These are phyloP conservation scores for Tenthredo notha DNA, from an alignment of 2,888 invertebrate species.

Conservation along the genomic window DNA sequence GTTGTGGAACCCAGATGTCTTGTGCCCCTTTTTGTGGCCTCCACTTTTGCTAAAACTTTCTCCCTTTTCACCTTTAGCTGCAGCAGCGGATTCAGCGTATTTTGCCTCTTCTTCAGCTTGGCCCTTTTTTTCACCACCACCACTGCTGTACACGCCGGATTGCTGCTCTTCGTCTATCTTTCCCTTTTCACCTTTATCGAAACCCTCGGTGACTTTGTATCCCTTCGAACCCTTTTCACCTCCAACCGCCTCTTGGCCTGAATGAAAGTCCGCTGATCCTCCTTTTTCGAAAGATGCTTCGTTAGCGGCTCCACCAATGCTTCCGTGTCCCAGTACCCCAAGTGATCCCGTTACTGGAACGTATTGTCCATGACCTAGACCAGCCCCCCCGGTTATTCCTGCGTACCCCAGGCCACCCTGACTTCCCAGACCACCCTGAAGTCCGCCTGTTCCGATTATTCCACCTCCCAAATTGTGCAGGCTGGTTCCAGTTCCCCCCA, in stretches of 20 bases:
- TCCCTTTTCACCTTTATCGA: slow-evolving; percentile 69
- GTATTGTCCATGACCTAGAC: slow-evolving; percentile 51
- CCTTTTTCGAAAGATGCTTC: slow-evolving; percentile 60
- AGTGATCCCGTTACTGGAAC: slow-evolving; percentile 52
- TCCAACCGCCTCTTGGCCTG: slow-evolving; percentile 61
- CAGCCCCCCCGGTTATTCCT: slow-evolving; percentile 47
- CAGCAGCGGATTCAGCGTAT: slow-evolving; percentile 78
- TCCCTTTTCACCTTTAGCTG: slow-evolving; percentile 77
- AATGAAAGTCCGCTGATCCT: slow-evolving; percentile 61
- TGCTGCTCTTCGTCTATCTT: slow-evolving; percentile 61
- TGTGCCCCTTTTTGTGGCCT: slow-evolving; percentile 81
- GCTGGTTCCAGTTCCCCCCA: slow-evolving; percentile 29
- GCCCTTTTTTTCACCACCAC: slow-evolving; percentile 73
- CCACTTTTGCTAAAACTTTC: slow-evolving; percentile 79
- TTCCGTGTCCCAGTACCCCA: slow-evolving; percentile 53
- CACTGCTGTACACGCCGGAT: slow-evolving; percentile 74
- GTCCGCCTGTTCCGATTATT: slow-evolving; percentile 20
- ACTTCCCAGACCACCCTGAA: slow-evolving; percentile 31
- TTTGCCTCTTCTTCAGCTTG: slow-evolving; percentile 73
- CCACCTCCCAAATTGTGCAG: slow-evolving; percentile 34
- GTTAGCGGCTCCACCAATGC: slow-evolving; percentile 45
- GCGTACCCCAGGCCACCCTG: slow-evolving; percentile 33
- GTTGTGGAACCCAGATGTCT: slow-evolving; percentile 81
- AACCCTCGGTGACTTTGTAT: slow-evolving; percentile 67
- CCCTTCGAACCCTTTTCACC: slow-evolving; percentile 66